phyloP scores from a whole-genome alignment of 2,797 vertebrate genomes.

The Tragopan temminckii region DNA sequence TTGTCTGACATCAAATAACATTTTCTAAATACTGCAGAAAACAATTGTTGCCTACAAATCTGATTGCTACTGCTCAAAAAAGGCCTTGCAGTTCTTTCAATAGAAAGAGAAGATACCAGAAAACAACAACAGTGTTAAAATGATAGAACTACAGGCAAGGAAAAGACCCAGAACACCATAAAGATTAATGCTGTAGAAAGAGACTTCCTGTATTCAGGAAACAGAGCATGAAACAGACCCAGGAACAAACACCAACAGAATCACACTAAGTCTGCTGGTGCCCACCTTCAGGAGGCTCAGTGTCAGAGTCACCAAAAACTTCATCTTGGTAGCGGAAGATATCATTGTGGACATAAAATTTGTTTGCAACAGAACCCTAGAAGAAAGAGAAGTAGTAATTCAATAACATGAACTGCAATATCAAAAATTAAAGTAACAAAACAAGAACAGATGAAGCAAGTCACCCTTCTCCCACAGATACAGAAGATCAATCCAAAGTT shows the following conservation, averaged over 20 bases:
- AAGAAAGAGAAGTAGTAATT: neutral
- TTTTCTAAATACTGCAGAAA: neutral
- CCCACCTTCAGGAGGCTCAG: conserved; percentile 92
- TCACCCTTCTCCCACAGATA: accelerated
- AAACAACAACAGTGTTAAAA: neutral
- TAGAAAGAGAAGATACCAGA: neutral
- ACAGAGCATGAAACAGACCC: accelerated
- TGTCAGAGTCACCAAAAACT: conserved; percentile 95
- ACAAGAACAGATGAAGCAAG: neutral
- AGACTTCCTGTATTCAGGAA: neutral
- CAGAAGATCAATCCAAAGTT: neutral
- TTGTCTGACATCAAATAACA: neutral
- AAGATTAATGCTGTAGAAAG: neutral
- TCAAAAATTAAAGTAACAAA: neutral
- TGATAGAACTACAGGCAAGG: neutral
- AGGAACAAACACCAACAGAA: neutral
- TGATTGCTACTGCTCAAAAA: neutral
- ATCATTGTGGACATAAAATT: conserved; percentile 98
- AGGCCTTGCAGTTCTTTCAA: neutral
- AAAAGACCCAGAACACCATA: neutral
- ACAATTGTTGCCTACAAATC: neutral
- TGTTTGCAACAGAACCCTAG: conserved; percentile 96
- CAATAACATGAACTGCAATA: neutral
- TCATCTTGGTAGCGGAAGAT: conserved; percentile 99
- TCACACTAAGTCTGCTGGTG: neutral